Evolutionary conservation across 2,797 vertebrate genomes (phyloP).

Genomic region (Urophycis tenuis): DNA sequence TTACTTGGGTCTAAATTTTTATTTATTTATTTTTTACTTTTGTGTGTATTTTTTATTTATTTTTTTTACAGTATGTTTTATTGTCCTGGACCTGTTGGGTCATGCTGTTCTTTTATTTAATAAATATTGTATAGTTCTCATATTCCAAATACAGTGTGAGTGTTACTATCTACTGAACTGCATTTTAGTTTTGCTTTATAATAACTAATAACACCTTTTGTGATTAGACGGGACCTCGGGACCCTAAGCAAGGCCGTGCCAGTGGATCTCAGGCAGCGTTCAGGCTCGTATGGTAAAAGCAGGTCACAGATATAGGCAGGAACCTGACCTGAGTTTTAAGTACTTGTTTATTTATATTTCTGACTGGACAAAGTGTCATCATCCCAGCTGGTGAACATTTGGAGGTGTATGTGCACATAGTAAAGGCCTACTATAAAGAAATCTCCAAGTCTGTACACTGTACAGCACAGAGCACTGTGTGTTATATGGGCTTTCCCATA

Average conservation of each 20-base stretch:
- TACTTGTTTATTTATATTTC: constrained; percentile 2
- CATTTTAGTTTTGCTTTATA: background rate
- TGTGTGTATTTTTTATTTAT: too few relatives aligned
- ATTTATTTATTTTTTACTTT: background rate
- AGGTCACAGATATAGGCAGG: background rate
- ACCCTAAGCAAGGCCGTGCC: background rate
- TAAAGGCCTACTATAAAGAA: background rate
- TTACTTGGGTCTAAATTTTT: background rate
- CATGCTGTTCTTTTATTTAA: background rate
- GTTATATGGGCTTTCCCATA: background rate
- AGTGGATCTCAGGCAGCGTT: background rate
- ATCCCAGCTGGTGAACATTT: constrained; percentile 5
- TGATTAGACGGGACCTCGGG: background rate
- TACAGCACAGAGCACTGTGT: constrained; percentile 1
- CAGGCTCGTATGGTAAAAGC: background rate
- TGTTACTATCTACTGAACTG: background rate
- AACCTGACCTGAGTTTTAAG: background rate
- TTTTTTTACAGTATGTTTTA: constrained; percentile 3
- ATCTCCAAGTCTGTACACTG: background rate
- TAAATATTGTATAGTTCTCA: background rate
- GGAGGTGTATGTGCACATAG: background rate
- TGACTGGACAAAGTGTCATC: constrained; percentile 4
- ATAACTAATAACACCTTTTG: background rate
- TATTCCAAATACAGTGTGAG: background rate
- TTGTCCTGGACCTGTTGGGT: constrained; percentile 2